These are phyloP conservation scores for Crocuta crocuta DNA, from an alignment of 2,113 vertebrate species.

Conservation along the genomic window DNA sequence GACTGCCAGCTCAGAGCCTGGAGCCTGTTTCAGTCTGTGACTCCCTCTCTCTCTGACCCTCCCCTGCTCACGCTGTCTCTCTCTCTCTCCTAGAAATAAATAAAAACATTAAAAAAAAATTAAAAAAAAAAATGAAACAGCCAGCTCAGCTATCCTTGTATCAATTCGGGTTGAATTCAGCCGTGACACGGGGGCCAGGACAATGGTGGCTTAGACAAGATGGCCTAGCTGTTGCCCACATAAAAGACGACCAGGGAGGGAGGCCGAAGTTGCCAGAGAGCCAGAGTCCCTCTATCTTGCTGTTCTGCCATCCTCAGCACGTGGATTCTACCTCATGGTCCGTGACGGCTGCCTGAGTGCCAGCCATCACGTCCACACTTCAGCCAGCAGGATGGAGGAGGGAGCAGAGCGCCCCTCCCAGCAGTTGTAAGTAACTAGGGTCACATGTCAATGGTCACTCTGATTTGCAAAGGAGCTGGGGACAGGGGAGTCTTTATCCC, in stretches of 20 bases:
- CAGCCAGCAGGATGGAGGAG: neutral
- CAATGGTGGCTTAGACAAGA: neutral
- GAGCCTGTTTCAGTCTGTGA: too few species aligned
- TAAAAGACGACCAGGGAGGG: neutral
- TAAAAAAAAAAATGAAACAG: neutral
- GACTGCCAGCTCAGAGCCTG: too few species aligned
- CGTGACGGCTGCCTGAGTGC: neutral
- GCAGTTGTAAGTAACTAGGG: accelerated
- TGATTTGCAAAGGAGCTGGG: neutral
- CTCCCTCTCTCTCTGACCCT: too few species aligned
- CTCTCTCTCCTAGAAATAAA: too few species aligned
- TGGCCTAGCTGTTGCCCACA: neutral
- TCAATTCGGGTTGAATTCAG: neutral
- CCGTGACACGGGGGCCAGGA: neutral
- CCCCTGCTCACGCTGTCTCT: too few species aligned
- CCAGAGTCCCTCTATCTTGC: neutral
- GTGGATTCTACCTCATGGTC: neutral
- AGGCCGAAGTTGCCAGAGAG: neutral
- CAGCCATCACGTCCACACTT: neutral
- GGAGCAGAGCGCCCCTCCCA: neutral
- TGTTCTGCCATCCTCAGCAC: neutral
- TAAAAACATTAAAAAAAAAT: too few species aligned
- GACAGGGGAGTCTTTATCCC: neutral
- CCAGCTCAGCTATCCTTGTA: accelerated
- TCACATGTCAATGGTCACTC: neutral